Base-by-base conservation (phyloP, 2,113 vertebrate species). In the Saccopteryx leptura region DNA sequence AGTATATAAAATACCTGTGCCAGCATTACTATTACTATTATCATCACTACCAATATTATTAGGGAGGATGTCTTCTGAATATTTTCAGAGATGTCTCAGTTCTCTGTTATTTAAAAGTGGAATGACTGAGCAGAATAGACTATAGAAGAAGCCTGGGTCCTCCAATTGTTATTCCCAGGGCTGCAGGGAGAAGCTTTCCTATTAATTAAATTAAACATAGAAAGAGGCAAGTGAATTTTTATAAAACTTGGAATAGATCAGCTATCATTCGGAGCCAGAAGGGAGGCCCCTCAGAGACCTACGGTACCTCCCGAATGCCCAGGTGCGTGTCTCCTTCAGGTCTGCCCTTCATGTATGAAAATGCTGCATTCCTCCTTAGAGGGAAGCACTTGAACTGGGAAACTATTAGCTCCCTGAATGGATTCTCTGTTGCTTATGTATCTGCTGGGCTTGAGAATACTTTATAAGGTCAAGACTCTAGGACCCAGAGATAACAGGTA, bases 71-170 rank as follows among this genome's bases (percentile, higher is more conserved):
- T 61, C 72, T 71, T 68, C 8, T 50, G 66, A 86, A 58, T 82
- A 33, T 88, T 81, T 88, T 66, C 74, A 66, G 71, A 87, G 75
- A 63, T 33, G 12, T 69, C 68, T 56, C 21, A 52, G 61, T 88
- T 66, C 2, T 85, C 26, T 95, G 10, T 68, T 85, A 94, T 12
- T 87, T 93, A 89, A 68, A 90, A 91, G 61, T 13, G 88, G 76
- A 71, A 63, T 72, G 93, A 63, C 26, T n/a, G 74, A n/a, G 60
- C 24, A 83, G 39, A 79, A 89, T 1, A 61, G 68, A 71, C 26
- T 31, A 6, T 13, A n/a, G 61, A 52, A 76, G 86, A 88, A 93
- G 50, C n/a, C 13, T 5, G 21, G 15, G 82, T 72, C 17, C 24
- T 52, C 7, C 3, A 52, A 1, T 0, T 69, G 63, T 21, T 65